phyloP scores from a whole-genome alignment of 1,140 invertebrate genomes.

The Drosophila virilis region DNA sequence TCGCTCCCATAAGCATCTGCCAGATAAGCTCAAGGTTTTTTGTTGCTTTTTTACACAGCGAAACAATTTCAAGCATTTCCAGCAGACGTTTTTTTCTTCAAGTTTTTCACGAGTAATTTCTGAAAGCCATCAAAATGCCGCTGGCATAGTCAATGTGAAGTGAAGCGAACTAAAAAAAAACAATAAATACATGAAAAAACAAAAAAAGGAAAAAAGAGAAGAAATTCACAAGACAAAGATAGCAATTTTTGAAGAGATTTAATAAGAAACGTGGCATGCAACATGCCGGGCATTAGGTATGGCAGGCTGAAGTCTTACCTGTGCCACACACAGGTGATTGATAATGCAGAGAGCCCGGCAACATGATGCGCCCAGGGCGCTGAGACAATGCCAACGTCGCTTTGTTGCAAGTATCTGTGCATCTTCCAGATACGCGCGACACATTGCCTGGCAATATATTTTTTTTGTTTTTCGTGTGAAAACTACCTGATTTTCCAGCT shows the following conservation, averaged over 20 bases:
- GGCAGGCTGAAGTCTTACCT: constrained; percentile 33
- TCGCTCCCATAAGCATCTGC: constrained; percentile 55
- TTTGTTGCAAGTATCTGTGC: constrained; percentile 42
- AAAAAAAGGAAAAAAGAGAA: constrained; percentile 29
- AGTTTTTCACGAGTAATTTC: constrained; percentile 73
- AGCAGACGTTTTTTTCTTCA: constrained; percentile 45
- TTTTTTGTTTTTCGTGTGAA: constrained; percentile 61
- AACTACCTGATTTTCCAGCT: constrained; percentile 77
- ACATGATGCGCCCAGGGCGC: constrained; percentile 29
- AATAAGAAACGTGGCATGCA: constrained; percentile 55
- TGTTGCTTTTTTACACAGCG: constrained; percentile 15
- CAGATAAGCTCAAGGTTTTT: constrained; percentile 58
- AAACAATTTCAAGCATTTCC: constrained; percentile 64
- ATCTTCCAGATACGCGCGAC: constrained; percentile 62
- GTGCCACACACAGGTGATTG: constrained; percentile 64
- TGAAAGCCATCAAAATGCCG: constrained; percentile 70
- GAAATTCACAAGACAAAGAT: constrained; percentile 36
- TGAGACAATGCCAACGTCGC: constrained; percentile 52
- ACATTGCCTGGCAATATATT: constrained; percentile 12
- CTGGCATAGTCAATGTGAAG: constrained; percentile 54
- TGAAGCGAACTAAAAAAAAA: constrained; percentile 24
- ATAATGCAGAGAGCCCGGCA: constrained; percentile 57
- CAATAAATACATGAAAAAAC: constrained; percentile 9
- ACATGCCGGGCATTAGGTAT: constrained; percentile 32
- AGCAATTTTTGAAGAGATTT: constrained; percentile 45